These are phyloP conservation scores for Gouania willdenowi DNA, from an alignment of 2,797 vertebrate genomes.

Conservation along the genomic window DNA sequence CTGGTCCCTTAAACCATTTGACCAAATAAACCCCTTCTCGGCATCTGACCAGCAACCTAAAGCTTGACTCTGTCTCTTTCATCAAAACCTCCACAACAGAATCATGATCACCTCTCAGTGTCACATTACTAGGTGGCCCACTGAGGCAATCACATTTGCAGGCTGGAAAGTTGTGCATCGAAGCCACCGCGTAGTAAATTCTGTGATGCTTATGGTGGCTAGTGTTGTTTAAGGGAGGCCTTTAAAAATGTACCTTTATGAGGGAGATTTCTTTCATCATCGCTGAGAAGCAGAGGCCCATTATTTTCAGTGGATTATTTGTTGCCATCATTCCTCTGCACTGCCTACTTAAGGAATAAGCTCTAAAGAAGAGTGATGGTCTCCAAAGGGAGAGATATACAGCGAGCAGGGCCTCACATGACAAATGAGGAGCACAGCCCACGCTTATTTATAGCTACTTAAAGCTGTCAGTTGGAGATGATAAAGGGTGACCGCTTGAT, in stretches of 20 bases:
- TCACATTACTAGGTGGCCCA: slow-evolving; percentile 15
- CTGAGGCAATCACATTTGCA: slow-evolving; percentile 32
- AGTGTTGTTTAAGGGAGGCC: slow-evolving; percentile 56
- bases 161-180: slow-evolving; percentile 9
- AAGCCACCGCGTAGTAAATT: slow-evolving; percentile 9
- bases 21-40: too few species aligned
- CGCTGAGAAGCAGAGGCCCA: slow-evolving; percentile 34
- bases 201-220: slow-evolving; percentile 23
- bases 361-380: slow-evolving; percentile 68
- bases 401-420: slow-evolving; percentile 47
- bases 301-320: slow-evolving; percentile 70
- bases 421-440: slow-evolving; percentile 60
- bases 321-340: slow-evolving; percentile 55
- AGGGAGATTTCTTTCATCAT: slow-evolving; percentile 42
- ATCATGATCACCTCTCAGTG: too few species aligned
- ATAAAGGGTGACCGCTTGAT: slow-evolving; percentile 71
- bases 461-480: slow-evolving; percentile 65
- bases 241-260: slow-evolving; percentile 45
- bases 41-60: too few species aligned
- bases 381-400: slow-evolving; percentile 62
- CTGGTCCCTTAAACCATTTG: too few species aligned
- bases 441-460: slow-evolving; percentile 71
- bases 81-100: too few species aligned
- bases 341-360: slow-evolving; percentile 53
- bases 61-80: too few species aligned